These are phyloP conservation scores for Leptinotarsa texana DNA, from an alignment of 1,140 invertebrate genomes.

Conservation along the genomic window DNA sequence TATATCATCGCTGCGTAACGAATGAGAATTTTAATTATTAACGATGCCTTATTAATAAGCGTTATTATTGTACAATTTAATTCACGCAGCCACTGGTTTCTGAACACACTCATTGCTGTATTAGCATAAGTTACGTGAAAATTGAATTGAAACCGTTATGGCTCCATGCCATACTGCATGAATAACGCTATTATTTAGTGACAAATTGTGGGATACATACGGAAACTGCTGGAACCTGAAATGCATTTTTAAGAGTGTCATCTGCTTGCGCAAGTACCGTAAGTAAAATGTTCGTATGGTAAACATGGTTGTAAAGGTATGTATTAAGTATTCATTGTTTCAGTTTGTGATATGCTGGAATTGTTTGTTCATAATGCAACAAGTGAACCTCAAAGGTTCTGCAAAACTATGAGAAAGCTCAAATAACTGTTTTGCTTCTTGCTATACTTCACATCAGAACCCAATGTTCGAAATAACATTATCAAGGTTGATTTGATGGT, in stretches of 20 bases:
- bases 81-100: background rate
- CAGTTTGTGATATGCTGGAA: too few relatives aligned
- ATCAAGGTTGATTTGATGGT: too few relatives aligned
- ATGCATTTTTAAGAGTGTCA: constrained; percentile 3
- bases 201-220: background rate
- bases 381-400: too few relatives aligned
- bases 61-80: background rate
- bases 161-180: background rate
- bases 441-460: too few relatives aligned
- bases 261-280: background rate
- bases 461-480: too few relatives aligned
- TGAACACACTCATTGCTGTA: background rate
- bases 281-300: background rate
- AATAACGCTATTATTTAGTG: background rate
- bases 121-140: constrained; percentile 1
- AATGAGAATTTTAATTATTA: background rate
- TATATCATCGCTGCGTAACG: background rate
- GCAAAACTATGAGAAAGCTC: too few relatives aligned
- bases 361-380: too few relatives aligned
- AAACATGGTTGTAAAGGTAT: too few relatives aligned
- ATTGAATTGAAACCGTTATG: constrained; percentile 1
- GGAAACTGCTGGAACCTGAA: background rate
- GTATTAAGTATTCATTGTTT: too few relatives aligned
- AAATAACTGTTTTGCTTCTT: too few relatives aligned
- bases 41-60: background rate